A percentile compares a stretch with the other conserved stretches of the same genome.
Conservation (phyloP, 2,888 invertebrate genomes). For the Ypsolopha scabrella region DNA sequence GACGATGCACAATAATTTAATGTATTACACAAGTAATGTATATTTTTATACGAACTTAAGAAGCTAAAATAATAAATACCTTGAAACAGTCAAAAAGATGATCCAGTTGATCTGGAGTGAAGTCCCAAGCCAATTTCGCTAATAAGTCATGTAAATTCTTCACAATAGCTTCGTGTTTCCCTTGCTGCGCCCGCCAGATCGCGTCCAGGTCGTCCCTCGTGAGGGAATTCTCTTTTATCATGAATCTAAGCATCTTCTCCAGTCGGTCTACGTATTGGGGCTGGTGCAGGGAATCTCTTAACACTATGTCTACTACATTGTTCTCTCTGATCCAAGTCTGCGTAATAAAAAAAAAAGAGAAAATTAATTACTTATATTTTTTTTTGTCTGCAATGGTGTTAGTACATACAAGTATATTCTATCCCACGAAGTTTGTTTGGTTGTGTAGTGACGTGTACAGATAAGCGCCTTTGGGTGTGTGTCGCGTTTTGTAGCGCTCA, state of each 20-base stretch:
- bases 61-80: constrained; percentile 46
- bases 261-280: constrained; percentile 98
- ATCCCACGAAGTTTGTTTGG: too few species aligned
- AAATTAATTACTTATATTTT: not conserved
- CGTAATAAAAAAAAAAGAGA: constrained; percentile 21
- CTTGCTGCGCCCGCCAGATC: constrained; percentile 97
- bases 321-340: constrained; percentile 97
- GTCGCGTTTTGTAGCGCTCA: too few species aligned
- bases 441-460: too few species aligned
- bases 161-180: constrained; percentile 98
- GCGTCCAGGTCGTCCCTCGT: constrained; percentile 93
- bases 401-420: too few species aligned
- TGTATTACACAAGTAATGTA: too few species aligned
- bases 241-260: constrained; percentile 96
- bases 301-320: constrained; percentile 93
- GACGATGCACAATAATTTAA: too few species aligned
- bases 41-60: too few species aligned
- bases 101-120: constrained; percentile 96
- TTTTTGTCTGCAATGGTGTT: not conserved
- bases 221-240: constrained; percentile 93
- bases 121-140: constrained; percentile 98
- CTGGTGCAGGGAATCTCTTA: constrained; percentile 96
- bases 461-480: too few species aligned
- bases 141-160: constrained; percentile 97
- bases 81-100: constrained; percentile 98